These are phyloP conservation scores for Microctenopoma lineatum DNA, from an alignment of 2,797 vertebrate species.

Conservation along the genomic window DNA sequence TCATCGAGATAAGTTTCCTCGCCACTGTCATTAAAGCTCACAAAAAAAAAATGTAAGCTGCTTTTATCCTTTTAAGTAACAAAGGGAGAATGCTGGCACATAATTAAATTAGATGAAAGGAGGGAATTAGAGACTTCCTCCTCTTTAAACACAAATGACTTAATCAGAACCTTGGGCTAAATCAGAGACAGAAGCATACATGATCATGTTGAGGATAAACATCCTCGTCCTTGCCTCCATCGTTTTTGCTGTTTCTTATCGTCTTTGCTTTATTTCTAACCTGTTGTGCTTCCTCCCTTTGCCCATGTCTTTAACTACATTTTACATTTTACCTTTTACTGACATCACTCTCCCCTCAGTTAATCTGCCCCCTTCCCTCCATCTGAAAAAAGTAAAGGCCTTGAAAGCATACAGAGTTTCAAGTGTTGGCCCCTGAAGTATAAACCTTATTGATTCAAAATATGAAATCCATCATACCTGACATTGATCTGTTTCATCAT, in stretches of 20 bases:
- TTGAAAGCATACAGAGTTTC: conserved; percentile 28
- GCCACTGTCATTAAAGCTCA: conserved; percentile 75
- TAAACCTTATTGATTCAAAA: conserved; percentile 43
- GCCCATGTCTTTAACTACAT: conserved; percentile 1
- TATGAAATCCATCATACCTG: conserved; percentile 48
- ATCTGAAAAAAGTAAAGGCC: conserved; percentile 10
- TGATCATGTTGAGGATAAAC: conserved; percentile 76
- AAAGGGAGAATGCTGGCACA: conserved; percentile 77
- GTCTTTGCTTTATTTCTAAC: conserved; percentile 53
- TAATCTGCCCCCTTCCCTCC: neutral
- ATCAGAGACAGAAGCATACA: conserved; percentile 73
- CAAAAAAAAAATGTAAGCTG: conserved; percentile 82
- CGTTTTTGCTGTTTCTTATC: conserved; percentile 39
- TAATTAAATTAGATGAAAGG: conserved; percentile 84
- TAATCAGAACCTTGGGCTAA: conserved; percentile 80
- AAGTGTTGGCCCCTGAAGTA: conserved; percentile 15
- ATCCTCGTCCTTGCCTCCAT: conserved; percentile 53
- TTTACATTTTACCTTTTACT: conserved; percentile 8
- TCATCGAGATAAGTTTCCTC: conserved; percentile 74
- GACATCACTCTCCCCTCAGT: neutral
- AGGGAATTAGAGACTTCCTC: conserved; percentile 78
- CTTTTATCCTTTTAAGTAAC: conserved; percentile 79
- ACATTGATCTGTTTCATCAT: conserved; percentile 60
- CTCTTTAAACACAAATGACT: conserved; percentile 80
- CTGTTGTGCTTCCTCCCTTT: conserved; percentile 11